Percentiles rank a stretch among this genome's conserved stretches.
phyloP scores from a whole-genome alignment of 2,797 vertebrate genomes.

The Aeoliscus strigatus region DNA sequence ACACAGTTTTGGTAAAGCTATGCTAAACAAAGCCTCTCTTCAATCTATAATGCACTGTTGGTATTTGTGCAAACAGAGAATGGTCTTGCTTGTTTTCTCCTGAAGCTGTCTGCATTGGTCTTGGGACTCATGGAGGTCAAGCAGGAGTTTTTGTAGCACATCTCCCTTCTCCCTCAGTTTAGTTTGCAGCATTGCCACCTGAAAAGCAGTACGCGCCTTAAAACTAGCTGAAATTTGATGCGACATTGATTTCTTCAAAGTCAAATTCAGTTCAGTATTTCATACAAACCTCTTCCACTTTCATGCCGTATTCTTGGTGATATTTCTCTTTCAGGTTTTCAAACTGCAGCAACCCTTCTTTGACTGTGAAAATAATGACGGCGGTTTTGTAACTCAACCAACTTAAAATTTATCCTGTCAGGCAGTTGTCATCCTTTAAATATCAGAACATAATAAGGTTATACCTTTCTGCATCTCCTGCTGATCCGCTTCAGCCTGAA shows the following conservation, averaged over 20 bases:
- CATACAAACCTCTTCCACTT: conserved; percentile 82
- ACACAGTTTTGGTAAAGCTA: no score
- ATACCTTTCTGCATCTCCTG: conserved; percentile 84
- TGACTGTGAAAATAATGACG: conserved; percentile 75
- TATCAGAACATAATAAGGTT: no score
- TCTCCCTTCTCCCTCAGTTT: conserved; percentile 74
- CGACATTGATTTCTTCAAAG: background rate
- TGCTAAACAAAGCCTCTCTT: no score
- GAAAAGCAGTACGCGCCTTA: conserved; percentile 7
- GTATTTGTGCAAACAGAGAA: no score
- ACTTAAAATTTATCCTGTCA: no score
- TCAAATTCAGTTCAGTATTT: no score
- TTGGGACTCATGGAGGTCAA: conserved; percentile 75
- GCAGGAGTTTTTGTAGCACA: conserved; percentile 69
- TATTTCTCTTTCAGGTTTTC: conserved; percentile 77
- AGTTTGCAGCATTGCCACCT: conserved; percentile 76
- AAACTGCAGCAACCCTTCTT: conserved; percentile 78
- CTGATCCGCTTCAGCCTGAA: conserved; percentile 80
- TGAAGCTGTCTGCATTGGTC: conserved; percentile 70
- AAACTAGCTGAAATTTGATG: background rate
- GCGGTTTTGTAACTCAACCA: no score
- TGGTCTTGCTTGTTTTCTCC: conserved; percentile 76
- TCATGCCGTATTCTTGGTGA: conserved; percentile 72
- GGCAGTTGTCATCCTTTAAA: no score
- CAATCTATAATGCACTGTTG: no score